A percentile compares a stretch with the other conserved stretches of the same genome.
phyloP scores from a whole-genome alignment of 1,140 invertebrate genomes.

The Homalodisca vitripennis region DNA sequence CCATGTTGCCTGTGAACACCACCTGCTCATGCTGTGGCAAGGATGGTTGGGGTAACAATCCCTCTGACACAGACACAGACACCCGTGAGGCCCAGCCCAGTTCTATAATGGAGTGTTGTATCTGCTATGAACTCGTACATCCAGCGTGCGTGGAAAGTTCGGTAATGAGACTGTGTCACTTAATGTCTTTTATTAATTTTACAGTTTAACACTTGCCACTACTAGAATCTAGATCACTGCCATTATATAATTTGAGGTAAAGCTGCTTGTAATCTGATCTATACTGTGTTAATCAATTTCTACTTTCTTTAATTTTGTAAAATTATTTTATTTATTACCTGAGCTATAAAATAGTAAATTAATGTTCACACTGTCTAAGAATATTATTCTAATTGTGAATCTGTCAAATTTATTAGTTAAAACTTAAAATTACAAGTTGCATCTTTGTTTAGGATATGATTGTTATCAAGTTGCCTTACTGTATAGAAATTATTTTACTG shows the following conservation, averaged over 20 bases:
- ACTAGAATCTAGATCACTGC: neutral
- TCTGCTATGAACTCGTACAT: slow-evolving; percentile 95
- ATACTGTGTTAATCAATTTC: no score
- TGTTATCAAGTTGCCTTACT: no score
- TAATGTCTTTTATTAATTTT: neutral
- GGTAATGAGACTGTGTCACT: neutral
- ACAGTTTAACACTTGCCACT: neutral
- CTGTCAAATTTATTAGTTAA: no score
- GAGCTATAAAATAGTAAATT: neutral
- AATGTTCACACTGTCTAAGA: neutral
- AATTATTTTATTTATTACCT: neutral
- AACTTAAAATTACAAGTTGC: no score
- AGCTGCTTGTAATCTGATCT: neutral
- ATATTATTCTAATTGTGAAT: no score
- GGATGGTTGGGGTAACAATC: slow-evolving; percentile 82
- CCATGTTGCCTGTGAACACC: slow-evolving; percentile 88
- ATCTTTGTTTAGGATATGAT: no score
- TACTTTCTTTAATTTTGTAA: no score
- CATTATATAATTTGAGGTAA: neutral
- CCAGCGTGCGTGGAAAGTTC: slow-evolving; percentile 62
- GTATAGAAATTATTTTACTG: no score
- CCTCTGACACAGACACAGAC: slow-evolving; percentile 53
- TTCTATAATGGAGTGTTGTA: slow-evolving; percentile 72
- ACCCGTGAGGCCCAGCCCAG: slow-evolving; percentile 45
- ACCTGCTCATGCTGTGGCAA: slow-evolving; percentile 85